Base-by-base conservation (phyloP, 1,140 invertebrate species). In the Galendromus occidentalis region DNA sequence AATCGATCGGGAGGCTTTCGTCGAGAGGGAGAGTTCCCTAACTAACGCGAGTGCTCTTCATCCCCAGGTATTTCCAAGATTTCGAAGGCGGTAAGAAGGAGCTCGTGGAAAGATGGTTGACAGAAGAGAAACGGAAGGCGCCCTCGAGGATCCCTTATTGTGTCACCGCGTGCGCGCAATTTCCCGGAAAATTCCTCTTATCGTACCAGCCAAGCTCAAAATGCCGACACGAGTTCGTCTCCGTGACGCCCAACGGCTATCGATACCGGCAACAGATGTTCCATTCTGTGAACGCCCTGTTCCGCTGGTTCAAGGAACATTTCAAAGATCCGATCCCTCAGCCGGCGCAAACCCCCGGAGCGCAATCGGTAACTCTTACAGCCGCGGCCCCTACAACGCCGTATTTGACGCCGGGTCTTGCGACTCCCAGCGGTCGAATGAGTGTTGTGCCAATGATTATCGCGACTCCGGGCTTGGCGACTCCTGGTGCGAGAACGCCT, bases 291-390 rank as follows among this genome's bases (percentile, higher is more conserved):
- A 84, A 83, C 65, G 82, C 84, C 1, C 73, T 98, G 7, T 82
- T 99, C 69, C 83, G 86, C 64, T 99, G 93, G 92, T 99, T 98
- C 75, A 98, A 98, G 74, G 88, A 93, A 75, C 91, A 98, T 73
- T 98, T 93, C 79, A 78, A 88, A 63, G 91, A 96, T 72, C 86
- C 90, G 0, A 82, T 89, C 59, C 88, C 88, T 17, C 25, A 25
- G 33, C 33, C 51, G 20, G 20, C 51, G 2, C 25, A 29, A 17
- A 59, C 51, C 2, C 51, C 51, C 9, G 51, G 51, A 17, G 4
- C 33, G 4, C 33, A 39, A 39, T 39, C 33, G 33, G 33, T 39
- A 4, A 6, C 33, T 9, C 33, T 4, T 39, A 22, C 51, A 6
- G 51, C 51, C 2, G 51, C 51, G 14, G 51, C 51, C 2, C 25